These are phyloP conservation scores for Nymphalis c-album DNA, from an alignment of 2,888 invertebrate genomes.

Conservation along the genomic window DNA sequence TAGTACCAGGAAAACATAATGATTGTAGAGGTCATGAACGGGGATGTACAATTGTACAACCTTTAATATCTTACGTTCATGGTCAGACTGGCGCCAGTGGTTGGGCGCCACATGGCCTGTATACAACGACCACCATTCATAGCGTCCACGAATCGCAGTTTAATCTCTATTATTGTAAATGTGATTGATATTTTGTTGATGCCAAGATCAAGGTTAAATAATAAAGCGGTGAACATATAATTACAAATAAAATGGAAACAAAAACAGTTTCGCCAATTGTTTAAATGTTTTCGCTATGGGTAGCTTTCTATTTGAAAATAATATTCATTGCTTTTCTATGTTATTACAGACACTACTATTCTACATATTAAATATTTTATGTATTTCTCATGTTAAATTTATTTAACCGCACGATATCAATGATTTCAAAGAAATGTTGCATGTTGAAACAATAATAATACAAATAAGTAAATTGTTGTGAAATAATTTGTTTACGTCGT, in stretches of 20 bases:
- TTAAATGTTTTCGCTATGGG: no score
- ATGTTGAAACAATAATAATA: constrained; percentile 19
- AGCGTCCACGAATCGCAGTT: constrained; percentile 50
- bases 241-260: not conserved
- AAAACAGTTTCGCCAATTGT: no score
- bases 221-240: constrained; percentile 9
- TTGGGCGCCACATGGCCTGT: constrained; percentile 58
- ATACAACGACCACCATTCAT: constrained; percentile 64
- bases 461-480: constrained; percentile 16
- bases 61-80: constrained; percentile 63
- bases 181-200: constrained; percentile 45
- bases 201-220: constrained; percentile 45
- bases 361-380: not conserved
- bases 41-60: constrained; percentile 58
- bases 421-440: constrained; percentile 21
- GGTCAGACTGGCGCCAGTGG: constrained; percentile 61
- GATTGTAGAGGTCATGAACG: constrained; percentile 62
- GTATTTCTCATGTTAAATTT: constrained; percentile 9
- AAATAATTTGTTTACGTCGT: constrained; percentile 25
- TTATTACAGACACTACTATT: not conserved
- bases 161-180: constrained; percentile 49
- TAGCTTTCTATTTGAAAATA: not conserved
- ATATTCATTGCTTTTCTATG: not conserved
- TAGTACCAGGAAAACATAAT: constrained; percentile 44
- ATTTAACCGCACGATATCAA: constrained; percentile 7